phyloP scores from a whole-genome alignment of 2,797 vertebrate genomes.

The Triplophysa bombifrons region DNA sequence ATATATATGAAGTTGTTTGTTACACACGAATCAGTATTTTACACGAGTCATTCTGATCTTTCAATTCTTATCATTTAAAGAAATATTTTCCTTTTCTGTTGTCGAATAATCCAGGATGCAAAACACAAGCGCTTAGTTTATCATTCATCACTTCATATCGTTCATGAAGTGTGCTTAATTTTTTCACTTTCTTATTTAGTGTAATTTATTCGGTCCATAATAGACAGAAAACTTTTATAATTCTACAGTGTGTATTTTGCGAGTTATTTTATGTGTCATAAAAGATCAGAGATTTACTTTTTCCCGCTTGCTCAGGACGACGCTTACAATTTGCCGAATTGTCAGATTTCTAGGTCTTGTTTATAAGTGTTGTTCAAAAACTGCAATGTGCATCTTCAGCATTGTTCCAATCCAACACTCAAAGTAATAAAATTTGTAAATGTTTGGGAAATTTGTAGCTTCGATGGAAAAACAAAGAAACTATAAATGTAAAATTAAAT shows the following conservation, averaged over 20 bases:
- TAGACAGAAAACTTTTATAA: not conserved
- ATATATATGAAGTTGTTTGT: not conserved
- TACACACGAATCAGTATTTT: slow-evolving; percentile 1
- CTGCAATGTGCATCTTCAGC: not conserved
- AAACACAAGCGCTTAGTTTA: slow-evolving; percentile 18
- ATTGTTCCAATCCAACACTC: no score
- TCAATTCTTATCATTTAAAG: not conserved
- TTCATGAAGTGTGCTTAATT: slow-evolving; percentile 11
- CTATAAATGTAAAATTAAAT: not conserved
- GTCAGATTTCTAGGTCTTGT: not conserved
- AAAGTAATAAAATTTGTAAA: no score
- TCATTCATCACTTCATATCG: no score
- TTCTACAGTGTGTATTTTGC: not conserved
- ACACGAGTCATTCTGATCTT: not conserved
- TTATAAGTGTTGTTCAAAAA: slow-evolving; percentile 18
- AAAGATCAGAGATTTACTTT: not conserved
- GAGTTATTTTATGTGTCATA: slow-evolving; percentile 16
- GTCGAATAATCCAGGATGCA: not conserved
- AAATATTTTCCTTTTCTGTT: not conserved
- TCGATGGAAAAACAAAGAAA: not conserved
- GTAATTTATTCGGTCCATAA: not conserved
- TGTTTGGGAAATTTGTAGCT: no score
- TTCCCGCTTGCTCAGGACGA: slow-evolving; percentile 1
- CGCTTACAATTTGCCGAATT: not conserved
- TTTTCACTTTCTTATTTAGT: not conserved